These are phyloP conservation scores for Columba livia DNA, from an alignment of 2,113 vertebrate genomes.

Conservation along the genomic window DNA sequence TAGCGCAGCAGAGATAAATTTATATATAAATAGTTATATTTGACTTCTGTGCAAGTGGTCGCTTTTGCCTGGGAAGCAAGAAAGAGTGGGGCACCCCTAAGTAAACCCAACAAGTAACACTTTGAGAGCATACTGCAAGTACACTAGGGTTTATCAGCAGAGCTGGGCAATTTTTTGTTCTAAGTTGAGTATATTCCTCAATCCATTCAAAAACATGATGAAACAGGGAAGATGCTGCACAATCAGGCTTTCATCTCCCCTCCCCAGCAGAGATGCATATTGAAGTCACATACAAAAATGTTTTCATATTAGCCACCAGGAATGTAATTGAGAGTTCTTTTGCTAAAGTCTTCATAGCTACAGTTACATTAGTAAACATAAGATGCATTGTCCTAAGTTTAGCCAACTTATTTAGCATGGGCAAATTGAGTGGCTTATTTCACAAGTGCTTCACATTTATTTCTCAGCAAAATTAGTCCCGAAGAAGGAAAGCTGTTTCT, in stretches of 20 bases:
- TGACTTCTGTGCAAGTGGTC: not conserved
- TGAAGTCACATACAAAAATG: not conserved
- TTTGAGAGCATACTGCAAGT: not conserved
- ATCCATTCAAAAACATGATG: not conserved
- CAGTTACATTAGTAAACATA: not conserved
- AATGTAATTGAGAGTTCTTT: not conserved
- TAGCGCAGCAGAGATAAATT: not conserved
- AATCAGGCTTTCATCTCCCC: not conserved
- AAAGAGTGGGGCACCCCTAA: not conserved
- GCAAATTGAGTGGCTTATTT: slow-evolving; percentile 22
- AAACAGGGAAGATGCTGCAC: not conserved
- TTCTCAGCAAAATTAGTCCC: not conserved
- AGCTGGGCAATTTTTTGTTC: not conserved
- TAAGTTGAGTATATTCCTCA: not conserved
- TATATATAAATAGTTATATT: not conserved
- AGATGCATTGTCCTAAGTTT: slow-evolving; percentile 10
- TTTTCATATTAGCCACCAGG: not conserved
- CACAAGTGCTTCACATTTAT: not conserved
- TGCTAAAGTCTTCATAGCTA: not conserved
- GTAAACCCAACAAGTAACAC: not conserved
- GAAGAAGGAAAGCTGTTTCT: not conserved
- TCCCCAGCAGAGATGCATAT: not conserved
- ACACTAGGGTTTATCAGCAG: not conserved
- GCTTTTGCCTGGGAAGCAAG: not conserved
- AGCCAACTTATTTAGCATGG: not conserved